A percentile compares a stretch with the other conserved stretches of the same genome.
These are phyloP conservation scores for Hipposideros armiger DNA, from an alignment of 2,113 vertebrate genomes.

Conservation along the genomic window DNA sequence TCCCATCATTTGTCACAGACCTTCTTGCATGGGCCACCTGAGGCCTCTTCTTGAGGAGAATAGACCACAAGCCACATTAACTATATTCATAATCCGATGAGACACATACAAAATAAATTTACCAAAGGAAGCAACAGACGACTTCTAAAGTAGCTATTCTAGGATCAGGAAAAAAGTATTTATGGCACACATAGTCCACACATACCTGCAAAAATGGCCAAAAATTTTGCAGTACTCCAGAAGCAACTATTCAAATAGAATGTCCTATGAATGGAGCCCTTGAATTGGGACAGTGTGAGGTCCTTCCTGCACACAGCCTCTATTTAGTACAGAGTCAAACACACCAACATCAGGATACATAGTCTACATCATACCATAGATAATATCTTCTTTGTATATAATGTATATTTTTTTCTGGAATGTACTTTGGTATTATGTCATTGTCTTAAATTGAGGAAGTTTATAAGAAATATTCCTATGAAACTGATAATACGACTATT, in stretches of 20 bases:
- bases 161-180: not conserved
- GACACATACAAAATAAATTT: not conserved
- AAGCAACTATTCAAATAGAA: not conserved
- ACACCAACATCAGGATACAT: not conserved
- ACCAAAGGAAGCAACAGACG: not conserved
- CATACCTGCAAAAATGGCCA: not conserved
- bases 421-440: not conserved
- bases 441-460: not conserved
- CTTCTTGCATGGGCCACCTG: not conserved
- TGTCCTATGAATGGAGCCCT: not conserved
- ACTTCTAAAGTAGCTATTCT: not conserved
- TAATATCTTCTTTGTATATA: not conserved
- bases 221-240: not conserved
- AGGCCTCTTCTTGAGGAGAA: not conserved
- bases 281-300: not conserved
- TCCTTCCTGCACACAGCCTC: not conserved
- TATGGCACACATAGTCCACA: not conserved
- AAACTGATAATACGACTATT: not conserved
- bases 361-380: not conserved
- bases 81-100: not conserved
- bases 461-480: conserved; percentile 17
- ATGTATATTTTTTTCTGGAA: not conserved
- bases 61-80: not conserved
- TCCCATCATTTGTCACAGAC: not conserved
- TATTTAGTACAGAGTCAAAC: not conserved